A percentile compares a stretch with the other conserved stretches of the same genome.
Conservation (phyloP, 2,113 vertebrate species). For the Myocastor coypus region DNA sequence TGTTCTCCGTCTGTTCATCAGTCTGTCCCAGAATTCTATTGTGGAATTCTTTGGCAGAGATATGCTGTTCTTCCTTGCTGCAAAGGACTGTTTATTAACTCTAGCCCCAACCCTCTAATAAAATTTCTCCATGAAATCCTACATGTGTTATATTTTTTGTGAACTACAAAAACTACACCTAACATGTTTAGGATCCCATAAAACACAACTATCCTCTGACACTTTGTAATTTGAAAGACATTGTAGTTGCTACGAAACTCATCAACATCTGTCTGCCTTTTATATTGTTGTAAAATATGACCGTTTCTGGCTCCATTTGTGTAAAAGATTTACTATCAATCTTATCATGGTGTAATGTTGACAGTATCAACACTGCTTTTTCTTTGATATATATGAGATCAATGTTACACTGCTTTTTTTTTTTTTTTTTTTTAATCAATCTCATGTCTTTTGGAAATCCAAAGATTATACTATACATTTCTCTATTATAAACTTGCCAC, state of each 20-base stretch:
- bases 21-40: background rate
- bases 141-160: background rate
- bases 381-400: background rate
- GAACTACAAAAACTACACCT: background rate
- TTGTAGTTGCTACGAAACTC: background rate
- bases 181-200: background rate
- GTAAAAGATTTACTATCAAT: background rate
- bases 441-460: background rate
- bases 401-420: background rate
- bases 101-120: background rate
- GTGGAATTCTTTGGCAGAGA: background rate
- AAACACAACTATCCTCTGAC: background rate
- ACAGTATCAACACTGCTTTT: background rate
- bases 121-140: background rate
- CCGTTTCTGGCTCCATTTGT: background rate
- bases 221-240: background rate
- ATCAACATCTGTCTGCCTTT: background rate
- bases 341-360: background rate
- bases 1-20: background rate
- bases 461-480: background rate
- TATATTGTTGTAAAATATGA: background rate
- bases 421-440: background rate
- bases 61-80: background rate
- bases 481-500: background rate
- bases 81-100: background rate